Evolutionary conservation across 2,888 invertebrate species (phyloP).

Genomic region (Ctena decussata): DNA sequence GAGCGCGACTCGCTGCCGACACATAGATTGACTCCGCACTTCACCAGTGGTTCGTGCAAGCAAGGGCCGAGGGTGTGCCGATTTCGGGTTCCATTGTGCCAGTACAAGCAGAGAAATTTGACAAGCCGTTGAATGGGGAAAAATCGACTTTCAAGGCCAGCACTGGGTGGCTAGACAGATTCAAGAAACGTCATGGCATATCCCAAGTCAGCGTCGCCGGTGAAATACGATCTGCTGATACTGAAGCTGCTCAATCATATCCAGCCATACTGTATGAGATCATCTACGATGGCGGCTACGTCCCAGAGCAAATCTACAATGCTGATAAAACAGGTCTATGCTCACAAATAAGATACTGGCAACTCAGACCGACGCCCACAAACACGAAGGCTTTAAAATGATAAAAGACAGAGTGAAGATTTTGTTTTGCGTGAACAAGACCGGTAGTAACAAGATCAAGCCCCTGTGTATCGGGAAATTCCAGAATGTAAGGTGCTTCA

Average conservation of each 20-base stretch:
- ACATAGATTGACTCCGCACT: not conserved
- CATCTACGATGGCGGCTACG: not conserved
- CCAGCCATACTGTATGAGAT: not conserved
- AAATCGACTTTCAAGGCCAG: not conserved
- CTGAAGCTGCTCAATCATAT: not conserved
- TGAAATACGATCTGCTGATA: slow-evolving; percentile 15
- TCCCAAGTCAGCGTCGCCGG: not conserved
- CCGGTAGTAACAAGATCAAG: slow-evolving; percentile 44
- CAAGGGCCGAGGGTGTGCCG: slow-evolving; percentile 1
- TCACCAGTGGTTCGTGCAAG: not conserved
- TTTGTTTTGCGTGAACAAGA: slow-evolving; percentile 40
- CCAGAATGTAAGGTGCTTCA: slow-evolving; percentile 20
- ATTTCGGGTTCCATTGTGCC: slow-evolving; percentile 14
- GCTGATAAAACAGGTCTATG: slow-evolving; percentile 46
- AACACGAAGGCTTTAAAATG: slow-evolving; percentile 34
- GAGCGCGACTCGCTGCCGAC: not conserved
- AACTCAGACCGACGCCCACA: not conserved
- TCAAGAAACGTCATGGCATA: slow-evolving; percentile 11
- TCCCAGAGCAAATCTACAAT: not conserved
- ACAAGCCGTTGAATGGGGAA: not conserved
- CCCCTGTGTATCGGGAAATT: slow-evolving; percentile 52
- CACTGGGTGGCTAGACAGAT: slow-evolving; percentile 2
- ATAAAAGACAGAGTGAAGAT: slow-evolving; percentile 34
- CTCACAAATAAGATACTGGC: slow-evolving; percentile 63
- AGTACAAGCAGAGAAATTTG: not conserved